phyloP scores from a whole-genome alignment of 2,113 vertebrate genomes.

The Zingel zingel region DNA sequence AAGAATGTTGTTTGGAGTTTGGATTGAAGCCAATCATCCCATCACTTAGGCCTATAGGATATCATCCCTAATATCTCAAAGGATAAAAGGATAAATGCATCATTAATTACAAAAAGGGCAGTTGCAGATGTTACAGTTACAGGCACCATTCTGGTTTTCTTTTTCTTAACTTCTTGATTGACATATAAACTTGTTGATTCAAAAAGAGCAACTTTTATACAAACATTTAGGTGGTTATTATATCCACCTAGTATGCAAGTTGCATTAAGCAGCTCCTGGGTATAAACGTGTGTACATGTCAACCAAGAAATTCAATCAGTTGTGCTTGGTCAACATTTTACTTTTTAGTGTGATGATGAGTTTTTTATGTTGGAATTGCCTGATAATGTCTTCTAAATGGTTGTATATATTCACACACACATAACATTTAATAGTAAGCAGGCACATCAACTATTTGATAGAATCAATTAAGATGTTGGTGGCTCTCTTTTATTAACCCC shows the following conservation, averaged over 20 bases:
- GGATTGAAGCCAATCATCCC: constrained; percentile 35
- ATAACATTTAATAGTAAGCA: background rate
- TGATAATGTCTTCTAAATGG: background rate
- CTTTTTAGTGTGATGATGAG: background rate
- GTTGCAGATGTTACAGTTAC: background rate
- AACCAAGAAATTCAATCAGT: background rate
- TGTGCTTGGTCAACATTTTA: background rate
- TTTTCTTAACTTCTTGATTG: background rate
- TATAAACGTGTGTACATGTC: background rate
- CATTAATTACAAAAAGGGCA: background rate
- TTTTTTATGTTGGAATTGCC: background rate
- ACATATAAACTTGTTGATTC: background rate
- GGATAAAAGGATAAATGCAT: background rate
- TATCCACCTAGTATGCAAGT: background rate
- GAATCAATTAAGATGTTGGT: constrained; percentile 25
- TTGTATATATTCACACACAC: background rate
- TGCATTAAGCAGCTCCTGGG: background rate
- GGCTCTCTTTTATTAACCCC: constrained; percentile 10
- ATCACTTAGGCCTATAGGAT: constrained; percentile 26
- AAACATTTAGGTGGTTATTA: too few species aligned
- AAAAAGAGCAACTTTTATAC: background rate
- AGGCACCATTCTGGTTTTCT: background rate
- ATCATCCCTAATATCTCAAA: background rate
- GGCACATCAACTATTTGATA: constrained; percentile 11
- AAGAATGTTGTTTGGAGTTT: constrained; percentile 34